phyloP scores from a whole-genome alignment of 1,140 invertebrate species.

The Drosophila insularis region DNA sequence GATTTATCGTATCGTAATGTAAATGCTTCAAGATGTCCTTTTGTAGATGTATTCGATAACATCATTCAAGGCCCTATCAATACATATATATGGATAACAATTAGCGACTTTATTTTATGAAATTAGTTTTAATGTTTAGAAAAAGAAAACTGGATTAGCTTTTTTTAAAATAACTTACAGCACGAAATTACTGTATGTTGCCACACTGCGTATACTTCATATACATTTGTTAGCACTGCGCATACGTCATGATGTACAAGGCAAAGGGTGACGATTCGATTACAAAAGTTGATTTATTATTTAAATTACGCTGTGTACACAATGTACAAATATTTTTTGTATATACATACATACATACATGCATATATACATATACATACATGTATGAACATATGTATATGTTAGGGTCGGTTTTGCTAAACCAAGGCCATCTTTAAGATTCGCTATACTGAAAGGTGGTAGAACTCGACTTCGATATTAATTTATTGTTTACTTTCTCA shows the following conservation, averaged over 20 bases:
- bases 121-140: too few relatives aligned
- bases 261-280: constrained; percentile 48
- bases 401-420: background rate
- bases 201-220: constrained; percentile 56
- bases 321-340: constrained; percentile 21
- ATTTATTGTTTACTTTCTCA: background rate
- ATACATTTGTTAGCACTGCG: constrained; percentile 55
- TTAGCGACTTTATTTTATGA: too few relatives aligned
- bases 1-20: too few relatives aligned
- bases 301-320: constrained; percentile 46
- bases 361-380: background rate
- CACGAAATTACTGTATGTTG: background rate
- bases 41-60: too few relatives aligned
- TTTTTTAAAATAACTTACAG: too few relatives aligned
- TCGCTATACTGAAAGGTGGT: background rate
- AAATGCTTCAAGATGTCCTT: too few relatives aligned
- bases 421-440: background rate
- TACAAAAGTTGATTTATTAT: constrained; percentile 59
- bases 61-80: too few relatives aligned
- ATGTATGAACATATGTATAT: background rate
- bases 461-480: background rate
- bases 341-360: background rate
- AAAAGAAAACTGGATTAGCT: too few relatives aligned
- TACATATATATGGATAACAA: too few relatives aligned
- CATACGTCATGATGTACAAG: constrained; percentile 48